Conservation (phyloP, 2,113 vertebrate species). For the Actenoides hombroni region DNA sequence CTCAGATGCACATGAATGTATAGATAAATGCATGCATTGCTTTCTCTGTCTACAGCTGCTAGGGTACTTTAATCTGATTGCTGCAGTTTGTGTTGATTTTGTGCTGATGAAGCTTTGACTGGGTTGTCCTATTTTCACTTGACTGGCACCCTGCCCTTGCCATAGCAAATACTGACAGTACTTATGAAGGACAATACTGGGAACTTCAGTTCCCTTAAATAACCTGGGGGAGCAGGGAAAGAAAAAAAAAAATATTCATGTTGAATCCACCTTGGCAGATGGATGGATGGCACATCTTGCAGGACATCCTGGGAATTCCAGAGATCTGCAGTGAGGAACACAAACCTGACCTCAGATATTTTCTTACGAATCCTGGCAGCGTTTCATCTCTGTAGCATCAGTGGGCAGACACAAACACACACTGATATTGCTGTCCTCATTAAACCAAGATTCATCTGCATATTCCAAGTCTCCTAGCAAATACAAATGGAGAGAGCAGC, state of each 20-base stretch:
- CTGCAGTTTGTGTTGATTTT: background rate
- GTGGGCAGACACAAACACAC: background rate
- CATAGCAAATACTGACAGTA: background rate
- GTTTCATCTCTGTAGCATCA: background rate
- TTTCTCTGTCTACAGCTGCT: background rate
- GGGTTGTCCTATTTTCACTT: conserved; percentile 19
- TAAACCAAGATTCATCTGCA: conserved; percentile 8
- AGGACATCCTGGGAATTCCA: background rate
- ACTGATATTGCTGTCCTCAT: background rate
- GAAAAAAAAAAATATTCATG: rapidly evolving
- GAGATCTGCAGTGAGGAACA: background rate
- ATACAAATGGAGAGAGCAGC: background rate
- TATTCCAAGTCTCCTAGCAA: background rate
- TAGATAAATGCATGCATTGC: background rate
- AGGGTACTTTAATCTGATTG: background rate
- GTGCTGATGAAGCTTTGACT: background rate
- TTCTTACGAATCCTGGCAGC: background rate
- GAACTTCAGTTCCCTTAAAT: background rate
- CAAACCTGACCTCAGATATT: background rate
- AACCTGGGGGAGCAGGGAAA: background rate
- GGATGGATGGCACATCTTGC: rapidly evolving
- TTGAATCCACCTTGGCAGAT: background rate
- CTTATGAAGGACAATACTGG: conserved; percentile 29
- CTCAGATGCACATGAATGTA: background rate
- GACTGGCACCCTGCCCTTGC: conserved; percentile 28